A percentile compares a stretch with the other conserved stretches of the same genome.
Evolutionary conservation across 2,888 invertebrate species (phyloP).

Genomic region (Ametastegia equiseti): DNA sequence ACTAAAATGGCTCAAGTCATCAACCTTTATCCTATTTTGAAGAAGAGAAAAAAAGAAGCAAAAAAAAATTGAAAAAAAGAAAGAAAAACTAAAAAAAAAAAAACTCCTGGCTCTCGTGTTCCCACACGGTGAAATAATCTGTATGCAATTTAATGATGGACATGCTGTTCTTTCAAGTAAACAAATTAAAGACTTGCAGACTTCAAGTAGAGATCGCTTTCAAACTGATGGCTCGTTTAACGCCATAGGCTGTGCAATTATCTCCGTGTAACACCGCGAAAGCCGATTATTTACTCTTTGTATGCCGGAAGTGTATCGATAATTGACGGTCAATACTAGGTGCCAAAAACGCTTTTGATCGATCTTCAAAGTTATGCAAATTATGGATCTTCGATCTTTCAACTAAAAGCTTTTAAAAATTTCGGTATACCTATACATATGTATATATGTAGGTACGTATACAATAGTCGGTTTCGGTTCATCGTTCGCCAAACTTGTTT

Average conservation of each 20-base stretch:
- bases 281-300: background rate
- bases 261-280: background rate
- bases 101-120: background rate
- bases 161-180: background rate
- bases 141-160: constrained; percentile 13
- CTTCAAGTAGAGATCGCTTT: background rate
- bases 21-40: background rate
- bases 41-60: background rate
- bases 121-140: background rate
- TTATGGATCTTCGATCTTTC: background rate
- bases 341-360: background rate
- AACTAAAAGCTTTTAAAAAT: background rate
- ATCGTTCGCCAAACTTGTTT: background rate
- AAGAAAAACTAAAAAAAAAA: background rate
- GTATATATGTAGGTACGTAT: background rate
- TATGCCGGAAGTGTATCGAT: constrained; percentile 3
- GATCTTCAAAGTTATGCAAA: background rate
- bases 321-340: background rate
- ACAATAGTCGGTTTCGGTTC: background rate
- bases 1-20: constrained; percentile 27
- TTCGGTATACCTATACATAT: no score
- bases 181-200: background rate
- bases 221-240: background rate
- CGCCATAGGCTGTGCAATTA: background rate
- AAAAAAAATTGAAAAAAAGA: background rate